Evolutionary conservation across 2,888 invertebrate species (phyloP).

Genomic region (Agonopterix heracliana): DNA sequence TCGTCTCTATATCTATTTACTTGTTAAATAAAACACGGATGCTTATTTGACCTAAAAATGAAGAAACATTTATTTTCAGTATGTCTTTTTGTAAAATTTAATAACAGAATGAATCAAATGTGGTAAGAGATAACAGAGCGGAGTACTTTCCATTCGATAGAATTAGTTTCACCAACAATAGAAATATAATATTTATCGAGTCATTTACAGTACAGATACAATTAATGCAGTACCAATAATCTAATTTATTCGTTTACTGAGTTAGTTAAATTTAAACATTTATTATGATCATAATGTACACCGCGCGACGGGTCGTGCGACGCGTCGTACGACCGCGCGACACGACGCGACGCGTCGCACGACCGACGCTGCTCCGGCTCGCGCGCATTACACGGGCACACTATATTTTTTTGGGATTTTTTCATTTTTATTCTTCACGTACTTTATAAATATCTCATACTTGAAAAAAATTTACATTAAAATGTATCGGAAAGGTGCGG

Average conservation of each 20-base stretch:
- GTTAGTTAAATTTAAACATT: conserved; percentile 66
- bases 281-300: conserved; percentile 56
- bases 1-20: no score
- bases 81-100: conserved; percentile 80
- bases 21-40: conserved; percentile 68
- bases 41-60: conserved; percentile 82
- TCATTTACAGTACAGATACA: conserved; percentile 73
- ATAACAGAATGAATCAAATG: conserved; percentile 75
- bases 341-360: not conserved
- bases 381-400: conserved; percentile 35
- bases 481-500: conserved; percentile 62
- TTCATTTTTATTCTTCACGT: conserved; percentile 66
- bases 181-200: conserved; percentile 72
- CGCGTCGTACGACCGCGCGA: not conserved
- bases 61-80: conserved; percentile 83
- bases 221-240: conserved; percentile 69
- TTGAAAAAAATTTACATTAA: conserved; percentile 73
- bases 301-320: conserved; percentile 17
- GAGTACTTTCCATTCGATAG: conserved; percentile 66
- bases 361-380: conserved; percentile 1
- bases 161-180: conserved; percentile 71
- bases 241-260: conserved; percentile 72
- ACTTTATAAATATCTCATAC: conserved; percentile 74
- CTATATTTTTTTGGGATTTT: conserved; percentile 54
- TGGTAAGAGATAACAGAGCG: conserved; percentile 71